Percentiles rank a stretch among this genome's conserved stretches.
Evolutionary conservation across 1,140 invertebrate species (phyloP).

Genomic region (Pristionchus pacificus): DNA sequence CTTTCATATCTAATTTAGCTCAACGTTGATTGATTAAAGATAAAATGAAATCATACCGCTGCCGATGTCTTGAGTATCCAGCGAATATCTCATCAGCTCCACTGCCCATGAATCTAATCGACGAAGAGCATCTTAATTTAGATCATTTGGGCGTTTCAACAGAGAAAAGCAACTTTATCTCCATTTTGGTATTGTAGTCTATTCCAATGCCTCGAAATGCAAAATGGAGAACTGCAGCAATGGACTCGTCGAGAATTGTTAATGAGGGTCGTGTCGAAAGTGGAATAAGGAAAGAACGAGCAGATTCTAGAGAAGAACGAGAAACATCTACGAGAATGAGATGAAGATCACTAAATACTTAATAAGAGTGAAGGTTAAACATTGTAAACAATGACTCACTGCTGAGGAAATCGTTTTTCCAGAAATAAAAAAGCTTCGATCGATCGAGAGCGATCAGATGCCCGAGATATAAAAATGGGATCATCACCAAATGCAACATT

Average conservation of each 20-base stretch:
- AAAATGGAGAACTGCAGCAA: constrained; percentile 92
- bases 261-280: constrained; percentile 51
- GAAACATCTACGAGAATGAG: not conserved
- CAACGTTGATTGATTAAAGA: not conserved
- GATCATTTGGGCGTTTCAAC: not conserved
- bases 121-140: constrained; percentile 7
- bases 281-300: not conserved
- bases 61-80: constrained; percentile 73
- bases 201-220: constrained; percentile 71
- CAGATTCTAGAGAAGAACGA: not conserved
- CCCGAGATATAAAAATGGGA: not conserved
- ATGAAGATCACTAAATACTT: not conserved
- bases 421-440: not conserved
- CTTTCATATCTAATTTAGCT: not conserved
- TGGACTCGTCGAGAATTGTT: constrained; percentile 87
- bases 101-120: constrained; percentile 80
- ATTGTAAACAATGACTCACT: not conserved
- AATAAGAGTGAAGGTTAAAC: no score
- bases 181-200: constrained; percentile 26
- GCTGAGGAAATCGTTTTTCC: not conserved
- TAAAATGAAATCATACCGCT: constrained; percentile 19
- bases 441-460: not conserved
- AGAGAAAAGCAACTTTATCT: constrained; percentile 39
- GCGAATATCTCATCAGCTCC: constrained; percentile 95
- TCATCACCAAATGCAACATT: not conserved